Conservation (phyloP, 53 echinoderm and acorn worm genomes). For the Paelopatides confundens region DNA sequence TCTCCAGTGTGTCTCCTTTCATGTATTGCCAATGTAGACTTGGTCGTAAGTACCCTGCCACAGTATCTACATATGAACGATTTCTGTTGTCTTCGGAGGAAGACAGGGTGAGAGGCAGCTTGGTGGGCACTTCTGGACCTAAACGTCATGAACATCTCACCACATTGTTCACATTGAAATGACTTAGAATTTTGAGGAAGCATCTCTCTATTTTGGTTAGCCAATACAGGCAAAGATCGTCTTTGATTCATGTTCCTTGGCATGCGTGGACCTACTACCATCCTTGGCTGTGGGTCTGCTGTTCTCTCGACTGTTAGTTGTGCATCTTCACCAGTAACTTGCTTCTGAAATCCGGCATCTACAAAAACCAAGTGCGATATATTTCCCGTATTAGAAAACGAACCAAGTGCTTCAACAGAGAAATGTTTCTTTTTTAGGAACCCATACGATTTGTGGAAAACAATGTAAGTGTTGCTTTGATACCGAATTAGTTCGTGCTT, state of each 20-base stretch:
- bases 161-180: neutral
- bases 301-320: neutral
- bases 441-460: no score
- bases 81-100: neutral
- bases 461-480: no score
- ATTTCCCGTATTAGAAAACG: neutral
- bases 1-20: slow-evolving; percentile 63
- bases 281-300: neutral
- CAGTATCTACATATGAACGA: slow-evolving; percentile 15
- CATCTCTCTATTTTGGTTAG: no score
- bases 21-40: slow-evolving; percentile 21
- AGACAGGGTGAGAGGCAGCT: neutral
- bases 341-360: neutral
- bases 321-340: neutral
- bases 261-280: neutral
- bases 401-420: neutral
- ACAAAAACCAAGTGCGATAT: neutral
- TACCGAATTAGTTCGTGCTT: no score
- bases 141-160: neutral
- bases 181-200: neutral
- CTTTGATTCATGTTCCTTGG: neutral
- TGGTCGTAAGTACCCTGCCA: neutral
- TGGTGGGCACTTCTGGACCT: neutral
- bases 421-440: no score
- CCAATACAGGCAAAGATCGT: neutral